These are phyloP conservation scores for Pseudochromis fuscus DNA, from an alignment of 2,797 vertebrate genomes.

Conservation along the genomic window DNA sequence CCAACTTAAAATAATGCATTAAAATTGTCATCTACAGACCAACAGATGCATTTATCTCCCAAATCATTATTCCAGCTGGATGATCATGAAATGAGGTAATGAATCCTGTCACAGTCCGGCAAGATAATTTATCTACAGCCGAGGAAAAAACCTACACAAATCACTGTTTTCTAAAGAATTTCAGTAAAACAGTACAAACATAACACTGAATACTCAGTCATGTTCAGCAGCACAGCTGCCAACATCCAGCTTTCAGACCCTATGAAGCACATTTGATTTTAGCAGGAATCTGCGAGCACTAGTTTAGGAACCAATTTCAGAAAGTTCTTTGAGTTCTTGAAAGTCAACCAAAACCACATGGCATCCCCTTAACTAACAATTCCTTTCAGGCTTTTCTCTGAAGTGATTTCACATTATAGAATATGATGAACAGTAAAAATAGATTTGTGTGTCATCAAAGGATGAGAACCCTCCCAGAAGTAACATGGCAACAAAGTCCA, in stretches of 20 bases:
- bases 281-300: background rate
- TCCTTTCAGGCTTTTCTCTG: background rate
- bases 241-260: background rate
- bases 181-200: background rate
- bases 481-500: background rate
- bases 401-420: background rate
- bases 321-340: background rate
- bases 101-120: background rate
- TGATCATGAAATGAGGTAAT: background rate
- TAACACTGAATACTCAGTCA: constrained; percentile 17
- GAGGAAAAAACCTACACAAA: background rate
- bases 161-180: background rate
- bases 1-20: background rate
- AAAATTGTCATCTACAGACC: background rate
- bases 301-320: too few relatives aligned
- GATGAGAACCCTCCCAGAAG: background rate
- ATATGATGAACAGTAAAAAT: background rate
- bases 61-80: background rate
- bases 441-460: background rate
- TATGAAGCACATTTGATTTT: background rate
- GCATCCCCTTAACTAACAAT: background rate
- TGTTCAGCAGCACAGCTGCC: constrained; percentile 12
- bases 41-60: background rate
- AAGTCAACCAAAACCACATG: background rate
- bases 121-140: background rate